A percentile compares a stretch with the other conserved stretches of the same genome.
phyloP scores from a whole-genome alignment of 2,797 vertebrate genomes.

The Artibeus jamaicensis region DNA sequence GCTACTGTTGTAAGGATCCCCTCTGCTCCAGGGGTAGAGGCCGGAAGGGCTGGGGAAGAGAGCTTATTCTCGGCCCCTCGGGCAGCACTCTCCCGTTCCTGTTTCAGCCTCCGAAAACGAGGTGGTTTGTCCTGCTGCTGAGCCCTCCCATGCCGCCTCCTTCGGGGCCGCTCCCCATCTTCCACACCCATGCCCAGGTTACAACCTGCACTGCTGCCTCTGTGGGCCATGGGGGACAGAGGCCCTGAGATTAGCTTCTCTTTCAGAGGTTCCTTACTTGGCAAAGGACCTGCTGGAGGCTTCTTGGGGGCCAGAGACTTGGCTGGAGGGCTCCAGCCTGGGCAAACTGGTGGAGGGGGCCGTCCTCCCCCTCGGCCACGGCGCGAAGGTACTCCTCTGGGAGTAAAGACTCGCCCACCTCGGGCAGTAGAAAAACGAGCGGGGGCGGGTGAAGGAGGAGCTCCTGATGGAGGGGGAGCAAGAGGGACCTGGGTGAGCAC shows the following conservation, averaged over 20 bases:
- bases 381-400: slow-evolving; percentile 93
- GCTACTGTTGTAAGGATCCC: slow-evolving; percentile 17
- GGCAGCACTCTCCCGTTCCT: slow-evolving; percentile 91
- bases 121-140: slow-evolving; percentile 97
- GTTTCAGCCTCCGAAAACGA: slow-evolving; percentile 92
- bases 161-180: slow-evolving; percentile 89
- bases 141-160: slow-evolving; percentile 90
- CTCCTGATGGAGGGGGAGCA: slow-evolving; percentile 11
- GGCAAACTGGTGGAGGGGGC: slow-evolving; percentile 65
- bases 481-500: slow-evolving; percentile 55
- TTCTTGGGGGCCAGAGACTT: slow-evolving; percentile 76
- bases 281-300: slow-evolving; percentile 18
- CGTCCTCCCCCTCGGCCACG: slow-evolving; percentile 89
- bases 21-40: slow-evolving; percentile 63
- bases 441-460: slow-evolving; percentile 54
- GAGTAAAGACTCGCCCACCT: slow-evolving; percentile 91
- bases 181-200: slow-evolving; percentile 53
- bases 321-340: slow-evolving; percentile 72
- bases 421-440: slow-evolving; percentile 74
- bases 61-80: slow-evolving; percentile 79
- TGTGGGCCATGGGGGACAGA: slow-evolving; percentile 50
- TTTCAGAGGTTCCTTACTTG: slow-evolving; percentile 66
- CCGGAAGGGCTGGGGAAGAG: slow-evolving; percentile 45
- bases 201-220: background rate
- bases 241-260: slow-evolving; percentile 74